Conservation (phyloP, 2,888 invertebrate species). For the Sclerodermus sp. region DNA sequence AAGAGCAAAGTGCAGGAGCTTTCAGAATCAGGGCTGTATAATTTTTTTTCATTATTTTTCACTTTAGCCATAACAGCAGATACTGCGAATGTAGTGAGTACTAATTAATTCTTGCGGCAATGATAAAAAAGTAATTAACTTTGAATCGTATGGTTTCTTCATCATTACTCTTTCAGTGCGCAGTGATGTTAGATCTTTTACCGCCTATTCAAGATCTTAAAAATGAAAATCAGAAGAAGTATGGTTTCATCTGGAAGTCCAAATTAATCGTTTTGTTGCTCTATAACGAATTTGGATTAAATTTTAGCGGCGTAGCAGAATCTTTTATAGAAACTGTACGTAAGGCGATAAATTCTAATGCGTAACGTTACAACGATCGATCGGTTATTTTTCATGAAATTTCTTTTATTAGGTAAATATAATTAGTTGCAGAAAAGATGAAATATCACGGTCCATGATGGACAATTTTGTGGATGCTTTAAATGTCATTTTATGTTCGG, state of each 20-base stretch:
- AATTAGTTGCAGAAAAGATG: conserved; percentile 47
- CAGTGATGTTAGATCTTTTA: conserved; percentile 46
- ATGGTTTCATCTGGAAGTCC: conserved; percentile 46
- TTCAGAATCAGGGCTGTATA: conserved; percentile 62
- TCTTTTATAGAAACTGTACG: conserved; percentile 38
- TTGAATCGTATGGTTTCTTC: background rate
- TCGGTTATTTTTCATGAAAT: background rate
- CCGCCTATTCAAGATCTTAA: conserved; percentile 36
- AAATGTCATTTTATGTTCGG: conserved; percentile 33
- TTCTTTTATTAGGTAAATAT: conserved; percentile 36
- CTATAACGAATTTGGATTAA: conserved; percentile 39
- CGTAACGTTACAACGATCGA: too few relatives aligned
- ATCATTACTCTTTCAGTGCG: conserved; percentile 33
- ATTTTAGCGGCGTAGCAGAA: conserved; percentile 28
- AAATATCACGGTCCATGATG: conserved; percentile 47
- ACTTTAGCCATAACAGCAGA: conserved; percentile 57
- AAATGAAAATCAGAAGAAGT: conserved; percentile 29
- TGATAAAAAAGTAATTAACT: background rate
- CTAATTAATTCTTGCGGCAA: too few relatives aligned
- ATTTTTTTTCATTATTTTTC: conserved; percentile 60
- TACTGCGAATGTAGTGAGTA: conserved; percentile 55
- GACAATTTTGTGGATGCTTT: conserved; percentile 45
- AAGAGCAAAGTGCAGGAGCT: conserved; percentile 62
- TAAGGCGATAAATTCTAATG: too few relatives aligned
- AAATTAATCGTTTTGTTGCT: conserved; percentile 44